These are phyloP conservation scores for Acanthoscelides obtectus DNA, from an alignment of 2,888 invertebrate species.

Conservation along the genomic window DNA sequence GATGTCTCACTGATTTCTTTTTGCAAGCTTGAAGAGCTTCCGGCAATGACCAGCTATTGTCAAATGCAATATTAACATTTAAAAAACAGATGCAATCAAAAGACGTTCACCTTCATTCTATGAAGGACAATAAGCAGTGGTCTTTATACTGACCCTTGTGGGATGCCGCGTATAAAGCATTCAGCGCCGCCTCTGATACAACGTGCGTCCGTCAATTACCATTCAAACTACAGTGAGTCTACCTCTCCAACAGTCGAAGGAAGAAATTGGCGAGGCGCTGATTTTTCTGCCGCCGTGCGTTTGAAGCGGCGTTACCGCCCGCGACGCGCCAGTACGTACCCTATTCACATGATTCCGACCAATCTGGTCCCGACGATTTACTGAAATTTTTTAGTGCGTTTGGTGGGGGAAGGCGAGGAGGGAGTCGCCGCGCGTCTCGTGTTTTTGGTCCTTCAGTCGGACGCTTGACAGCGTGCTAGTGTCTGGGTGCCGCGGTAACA, in stretches of 20 bases:
- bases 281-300: background rate
- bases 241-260: background rate
- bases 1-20: too few relatives aligned
- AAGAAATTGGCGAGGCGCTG: background rate
- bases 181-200: background rate
- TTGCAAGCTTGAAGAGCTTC: too few relatives aligned
- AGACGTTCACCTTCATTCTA: too few relatives aligned
- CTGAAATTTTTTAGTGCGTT: slow-evolving; percentile 27
- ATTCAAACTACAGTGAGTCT: background rate
- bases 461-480: slow-evolving; percentile 17
- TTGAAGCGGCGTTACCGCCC: background rate
- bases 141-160: background rate
- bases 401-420: slow-evolving; percentile 22
- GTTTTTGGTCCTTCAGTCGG: slow-evolving; percentile 18
- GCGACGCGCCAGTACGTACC: slow-evolving; percentile 23
- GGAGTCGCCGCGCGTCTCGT: slow-evolving; percentile 19
- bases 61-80: too few relatives aligned
- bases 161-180: background rate
- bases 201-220: background rate
- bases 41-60: too few relatives aligned
- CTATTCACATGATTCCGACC: slow-evolving; percentile 26
- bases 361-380: slow-evolving; percentile 32
- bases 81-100: too few relatives aligned
- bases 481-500: slow-evolving; percentile 6
- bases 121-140: too few relatives aligned